These are phyloP conservation scores for Periphyllus acericola DNA, from an alignment of 2,888 invertebrate species.

Conservation along the genomic window DNA sequence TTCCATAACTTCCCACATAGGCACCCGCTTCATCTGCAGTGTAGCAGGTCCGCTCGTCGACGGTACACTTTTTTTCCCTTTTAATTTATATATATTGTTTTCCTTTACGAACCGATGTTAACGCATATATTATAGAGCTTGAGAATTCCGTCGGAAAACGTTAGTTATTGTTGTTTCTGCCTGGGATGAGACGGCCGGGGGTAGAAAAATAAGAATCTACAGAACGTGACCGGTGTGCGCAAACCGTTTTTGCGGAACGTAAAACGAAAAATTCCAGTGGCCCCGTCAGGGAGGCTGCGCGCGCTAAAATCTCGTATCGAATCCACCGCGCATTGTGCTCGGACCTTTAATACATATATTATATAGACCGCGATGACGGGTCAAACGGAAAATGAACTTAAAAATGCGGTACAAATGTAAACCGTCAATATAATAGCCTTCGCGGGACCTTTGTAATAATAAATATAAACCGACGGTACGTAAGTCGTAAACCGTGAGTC, in stretches of 20 bases:
- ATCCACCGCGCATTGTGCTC: background rate
- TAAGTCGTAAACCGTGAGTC: background rate
- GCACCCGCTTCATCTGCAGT: background rate
- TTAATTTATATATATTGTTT: constrained; percentile 46
- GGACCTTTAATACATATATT: constrained; percentile 48
- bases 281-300: background rate
- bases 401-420: background rate
- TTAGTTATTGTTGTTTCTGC: constrained; percentile 53
- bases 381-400: constrained; percentile 17
- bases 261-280: constrained; percentile 50
- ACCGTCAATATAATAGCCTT: constrained; percentile 21
- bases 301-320: constrained; percentile 27
- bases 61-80: constrained; percentile 17
- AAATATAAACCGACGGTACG: background rate
- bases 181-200: background rate
- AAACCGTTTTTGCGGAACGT: constrained; percentile 31
- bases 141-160: constrained; percentile 26
- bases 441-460: background rate
- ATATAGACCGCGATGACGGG: constrained; percentile 12
- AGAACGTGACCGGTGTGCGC: constrained; percentile 47
- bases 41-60: background rate
- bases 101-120: constrained; percentile 27
- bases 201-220: constrained; percentile 44
- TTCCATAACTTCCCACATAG: background rate
- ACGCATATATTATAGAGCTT: background rate